Evolutionary conservation across 2,888 invertebrate species (phyloP).

Genomic region (Ceramica pisi): DNA sequence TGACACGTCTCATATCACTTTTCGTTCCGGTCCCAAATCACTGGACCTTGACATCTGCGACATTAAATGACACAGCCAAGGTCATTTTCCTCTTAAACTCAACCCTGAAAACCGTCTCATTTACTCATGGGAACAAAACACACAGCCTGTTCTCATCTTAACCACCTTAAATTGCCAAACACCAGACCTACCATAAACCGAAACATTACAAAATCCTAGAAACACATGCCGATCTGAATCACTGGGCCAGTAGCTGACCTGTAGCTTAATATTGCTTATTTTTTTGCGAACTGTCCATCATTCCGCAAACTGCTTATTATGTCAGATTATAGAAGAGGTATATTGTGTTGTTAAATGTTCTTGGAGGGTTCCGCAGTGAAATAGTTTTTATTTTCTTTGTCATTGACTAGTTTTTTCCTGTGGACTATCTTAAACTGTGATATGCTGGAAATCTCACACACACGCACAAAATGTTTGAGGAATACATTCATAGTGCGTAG

Average conservation of each 20-base stretch:
- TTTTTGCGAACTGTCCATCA: constrained; percentile 56
- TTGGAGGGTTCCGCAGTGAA: constrained; percentile 17
- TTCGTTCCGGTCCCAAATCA: no score
- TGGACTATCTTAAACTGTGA: no score
- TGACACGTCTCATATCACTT: no score
- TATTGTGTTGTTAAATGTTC: background rate
- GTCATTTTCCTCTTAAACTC: background rate
- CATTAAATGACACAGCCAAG: background rate
- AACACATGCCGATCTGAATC: constrained; percentile 49
- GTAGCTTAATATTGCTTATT: constrained; percentile 36
- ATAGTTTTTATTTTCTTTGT: background rate
- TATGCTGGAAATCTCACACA: no score
- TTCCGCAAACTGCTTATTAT: constrained; percentile 56
- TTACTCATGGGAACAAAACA: constrained; percentile 29
- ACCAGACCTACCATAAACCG: constrained; percentile 13
- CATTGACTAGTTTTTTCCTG: no score
- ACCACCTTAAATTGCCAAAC: constrained; percentile 39
- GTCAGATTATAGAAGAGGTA: constrained; percentile 30
- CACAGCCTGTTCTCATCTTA: constrained; percentile 25
- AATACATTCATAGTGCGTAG: no score
- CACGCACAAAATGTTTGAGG: no score
- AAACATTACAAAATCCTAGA: constrained; percentile 45
- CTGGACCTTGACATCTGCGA: no score
- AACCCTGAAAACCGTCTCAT: constrained; percentile 16
- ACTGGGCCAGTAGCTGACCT: constrained; percentile 45